These are phyloP conservation scores for Calidris pugnax DNA, from an alignment of 2,113 vertebrate species.

Conservation along the genomic window DNA sequence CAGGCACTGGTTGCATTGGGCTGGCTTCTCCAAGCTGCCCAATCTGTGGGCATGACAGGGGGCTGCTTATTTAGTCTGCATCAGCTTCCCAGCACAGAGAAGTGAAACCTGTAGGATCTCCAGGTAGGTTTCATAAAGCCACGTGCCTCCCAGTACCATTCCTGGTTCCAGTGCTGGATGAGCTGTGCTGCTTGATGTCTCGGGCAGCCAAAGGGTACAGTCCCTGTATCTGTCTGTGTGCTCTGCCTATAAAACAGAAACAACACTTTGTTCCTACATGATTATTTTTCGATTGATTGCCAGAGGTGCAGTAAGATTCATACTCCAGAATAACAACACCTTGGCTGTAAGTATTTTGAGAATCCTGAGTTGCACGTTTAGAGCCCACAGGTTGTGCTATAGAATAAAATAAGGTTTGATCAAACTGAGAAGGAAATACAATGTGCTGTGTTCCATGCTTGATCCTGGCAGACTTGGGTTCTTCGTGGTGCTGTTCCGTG, in stretches of 20 bases:
- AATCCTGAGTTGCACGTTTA: background rate
- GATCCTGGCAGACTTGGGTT: background rate
- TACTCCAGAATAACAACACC: background rate
- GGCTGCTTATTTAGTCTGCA: background rate
- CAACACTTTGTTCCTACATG: fast-evolving
- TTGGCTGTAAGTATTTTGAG: background rate
- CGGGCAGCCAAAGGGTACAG: background rate
- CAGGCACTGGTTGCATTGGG: too few species aligned
- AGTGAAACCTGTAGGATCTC: background rate
- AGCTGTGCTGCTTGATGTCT: background rate
- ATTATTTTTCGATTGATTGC: background rate
- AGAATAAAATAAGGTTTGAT: background rate
- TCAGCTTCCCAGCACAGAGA: background rate
- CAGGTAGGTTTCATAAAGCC: background rate
- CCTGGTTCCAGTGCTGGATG: background rate
- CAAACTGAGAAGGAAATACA: background rate
- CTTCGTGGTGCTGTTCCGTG: fast-evolving
- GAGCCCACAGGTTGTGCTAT: background rate
- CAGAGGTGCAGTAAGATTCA: background rate
- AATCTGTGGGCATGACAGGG: background rate
- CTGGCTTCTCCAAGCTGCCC: background rate
- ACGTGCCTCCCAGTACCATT: fast-evolving
- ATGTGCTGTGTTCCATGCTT: background rate
- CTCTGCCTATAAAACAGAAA: background rate
- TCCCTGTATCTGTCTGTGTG: fast-evolving